Base-by-base conservation (phyloP, 2,113 vertebrate genomes). In the Bubo blakistoni region DNA sequence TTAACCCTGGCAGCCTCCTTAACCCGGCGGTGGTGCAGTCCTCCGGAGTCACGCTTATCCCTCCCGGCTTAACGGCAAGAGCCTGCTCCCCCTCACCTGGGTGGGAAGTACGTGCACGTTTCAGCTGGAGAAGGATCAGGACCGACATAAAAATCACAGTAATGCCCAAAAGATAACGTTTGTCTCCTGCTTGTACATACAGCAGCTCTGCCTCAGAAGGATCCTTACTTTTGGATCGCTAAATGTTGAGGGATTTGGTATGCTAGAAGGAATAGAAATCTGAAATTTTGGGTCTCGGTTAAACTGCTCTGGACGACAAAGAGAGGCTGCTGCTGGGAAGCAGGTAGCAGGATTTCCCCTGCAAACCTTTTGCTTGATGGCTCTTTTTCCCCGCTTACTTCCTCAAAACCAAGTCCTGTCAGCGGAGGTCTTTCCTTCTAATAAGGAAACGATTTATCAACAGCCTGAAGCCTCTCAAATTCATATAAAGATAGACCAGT, bases 91-190 rank as follows among this genome's bases (percentile, higher is more conserved):
- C 14, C 32, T 17, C 16, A 1, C 21, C 51, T 13, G 32, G 1
- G 3, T n/a, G 82, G 24, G 1, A 44, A 46, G 36, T 0, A 2
- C 58, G 0, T 3, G 49, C 8, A 34, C 15, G 4, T 38, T 61
- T 22, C 55, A 13, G 17, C 59, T 27, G 65, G 34, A 26, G 62
- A 12, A 40, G n/a, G 13, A 9, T 16, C 10, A 4, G 58, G 26
- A 42, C 29, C 9, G 8, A 12, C 22, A 1, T 24, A 11, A 55
- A 36, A 42, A 25, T 62, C 34, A 18, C 30, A 11, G n/a, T 5
- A 14, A 11, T 11, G 19, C 29, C 5, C 29, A 2, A 22, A 47
- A 54, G 22, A 7, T 25, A 21, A 19, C 1, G 5, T 38, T 42
- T 54, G 34, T 73, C 51, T 70, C 26, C 49, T 26, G 42, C 21